Conservation (phyloP, 1,140 invertebrate species). For the Lerema accius region DNA sequence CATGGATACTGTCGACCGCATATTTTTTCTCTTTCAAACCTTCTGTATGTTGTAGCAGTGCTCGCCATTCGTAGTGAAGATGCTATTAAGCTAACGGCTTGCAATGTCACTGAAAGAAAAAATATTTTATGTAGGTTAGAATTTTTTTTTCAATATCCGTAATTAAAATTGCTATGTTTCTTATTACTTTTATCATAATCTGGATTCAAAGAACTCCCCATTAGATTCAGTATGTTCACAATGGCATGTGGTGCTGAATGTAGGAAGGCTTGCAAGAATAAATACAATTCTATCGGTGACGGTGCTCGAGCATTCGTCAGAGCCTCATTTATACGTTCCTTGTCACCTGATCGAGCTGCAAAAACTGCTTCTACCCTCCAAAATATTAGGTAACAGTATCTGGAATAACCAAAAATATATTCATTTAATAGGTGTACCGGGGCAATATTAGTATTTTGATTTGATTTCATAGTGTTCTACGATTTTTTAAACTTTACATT, state of each 20-base stretch:
- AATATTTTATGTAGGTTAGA: too few relatives aligned
- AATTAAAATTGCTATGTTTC: constrained; percentile 25
- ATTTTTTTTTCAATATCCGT: too few relatives aligned
- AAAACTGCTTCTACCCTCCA: constrained; percentile 88
- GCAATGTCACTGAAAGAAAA: constrained; percentile 84
- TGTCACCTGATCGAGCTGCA: constrained; percentile 77
- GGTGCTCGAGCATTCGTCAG: constrained; percentile 83
- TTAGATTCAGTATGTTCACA: constrained; percentile 76
- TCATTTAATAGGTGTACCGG: too few relatives aligned
- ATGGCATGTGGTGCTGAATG: constrained; percentile 88
- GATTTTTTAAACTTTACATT: too few relatives aligned
- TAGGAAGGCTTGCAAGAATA: constrained; percentile 89
- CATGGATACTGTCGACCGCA: constrained; percentile 88
- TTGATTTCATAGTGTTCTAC: too few relatives aligned
- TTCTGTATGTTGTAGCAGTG: constrained; percentile 87
- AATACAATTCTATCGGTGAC: constrained; percentile 87
- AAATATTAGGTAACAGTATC: constrained; percentile 87
- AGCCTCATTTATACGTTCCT: constrained; percentile 83
- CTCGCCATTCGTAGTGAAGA: constrained; percentile 86
- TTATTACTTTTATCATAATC: constrained; percentile 66
- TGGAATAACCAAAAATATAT: too few relatives aligned
- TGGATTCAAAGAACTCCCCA: constrained; percentile 52
- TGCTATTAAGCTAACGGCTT: constrained; percentile 85
- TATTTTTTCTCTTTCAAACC: constrained; percentile 90
- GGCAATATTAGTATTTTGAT: too few relatives aligned